Percentiles rank a stretch among this genome's conserved stretches.
Conservation (phyloP, 2,113 vertebrate genomes). For the Aptenodytes forsteri region DNA sequence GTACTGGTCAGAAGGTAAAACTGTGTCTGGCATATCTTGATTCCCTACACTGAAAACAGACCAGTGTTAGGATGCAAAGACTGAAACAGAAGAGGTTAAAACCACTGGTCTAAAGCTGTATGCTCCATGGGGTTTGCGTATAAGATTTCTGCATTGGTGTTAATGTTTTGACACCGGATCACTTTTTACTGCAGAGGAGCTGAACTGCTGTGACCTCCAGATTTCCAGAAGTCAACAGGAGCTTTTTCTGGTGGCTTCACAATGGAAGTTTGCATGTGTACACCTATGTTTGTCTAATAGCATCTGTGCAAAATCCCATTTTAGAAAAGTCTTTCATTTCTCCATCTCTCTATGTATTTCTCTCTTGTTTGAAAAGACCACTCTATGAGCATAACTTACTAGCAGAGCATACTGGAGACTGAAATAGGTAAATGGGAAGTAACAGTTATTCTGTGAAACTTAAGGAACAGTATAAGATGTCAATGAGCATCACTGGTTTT, state of each 20-base stretch:
- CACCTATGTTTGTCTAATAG: background rate
- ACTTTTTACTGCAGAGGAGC: background rate
- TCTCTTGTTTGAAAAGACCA: background rate
- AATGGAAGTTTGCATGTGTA: background rate
- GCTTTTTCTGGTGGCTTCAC: background rate
- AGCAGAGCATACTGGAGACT: background rate
- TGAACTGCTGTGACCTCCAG: background rate
- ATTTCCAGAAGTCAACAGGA: background rate
- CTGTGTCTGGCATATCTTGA: background rate
- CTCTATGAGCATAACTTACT: background rate
- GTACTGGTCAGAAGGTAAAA: background rate
- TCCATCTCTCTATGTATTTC: background rate
- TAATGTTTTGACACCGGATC: background rate
- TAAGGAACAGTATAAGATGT: background rate
- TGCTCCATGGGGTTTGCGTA: rapidly evolving
- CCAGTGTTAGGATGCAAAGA: background rate
- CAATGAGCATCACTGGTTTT: background rate
- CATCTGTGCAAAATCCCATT: background rate
- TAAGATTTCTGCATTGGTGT: background rate
- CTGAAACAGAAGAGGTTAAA: background rate
- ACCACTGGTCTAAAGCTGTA: background rate
- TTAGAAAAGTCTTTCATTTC: background rate
- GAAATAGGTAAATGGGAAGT: background rate
- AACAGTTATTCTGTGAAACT: background rate
- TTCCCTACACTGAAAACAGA: background rate